Evolutionary conservation across 2,113 vertebrate genomes (phyloP), one percentile per base, ranked within the genome.

Genomic region (Ptilonorhynchus violaceus): DNA sequence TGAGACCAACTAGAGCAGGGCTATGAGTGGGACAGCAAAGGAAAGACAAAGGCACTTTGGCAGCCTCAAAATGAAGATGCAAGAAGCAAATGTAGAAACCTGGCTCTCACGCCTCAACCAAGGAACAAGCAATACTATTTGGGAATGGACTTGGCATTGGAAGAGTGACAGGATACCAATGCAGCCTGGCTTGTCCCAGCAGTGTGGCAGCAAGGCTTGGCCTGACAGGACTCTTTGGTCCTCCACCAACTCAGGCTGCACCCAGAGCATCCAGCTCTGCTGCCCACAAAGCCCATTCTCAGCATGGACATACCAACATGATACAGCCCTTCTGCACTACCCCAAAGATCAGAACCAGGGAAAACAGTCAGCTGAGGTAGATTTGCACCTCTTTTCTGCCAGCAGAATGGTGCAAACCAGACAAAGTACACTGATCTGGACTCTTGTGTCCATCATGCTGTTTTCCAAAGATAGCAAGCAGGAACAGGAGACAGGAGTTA

Each of bases 401-500:
- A 77, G 67, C n/a, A 50, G 9, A 33, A 27, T 16, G 49, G 39
- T 6, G 20, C 60, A 89, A 74, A 89, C 60, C 47, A 79, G 52
- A 67, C 44, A 41, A 89, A 69, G 63, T 9, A 42, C 44, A 46
- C 46, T 39, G 25, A 56, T 35, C 44, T 41, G 49, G 60, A 79
- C 70, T 35, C 47, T 72, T 4, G 35, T n/a, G 80, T 66, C 58
- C 77, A 46, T 35, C 23, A 1, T 5, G 25, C 42, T 97, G 74
- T 96, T 95, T 94, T 86, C 30, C 44, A 49, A 78, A 94, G 92
- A 86, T 58, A 97, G 74, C 37, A 33, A 79, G 50, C 31, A 55
- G 75, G 85, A 83, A 69, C 64, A 87, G 39, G 39, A 85, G 74
- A 80, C 72, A 69, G 2, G 4, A 79, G 69, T n/a, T 50, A 77